These are phyloP conservation scores for Leucosticte australis DNA, from an alignment of 2,113 vertebrate species.

Conservation along the genomic window DNA sequence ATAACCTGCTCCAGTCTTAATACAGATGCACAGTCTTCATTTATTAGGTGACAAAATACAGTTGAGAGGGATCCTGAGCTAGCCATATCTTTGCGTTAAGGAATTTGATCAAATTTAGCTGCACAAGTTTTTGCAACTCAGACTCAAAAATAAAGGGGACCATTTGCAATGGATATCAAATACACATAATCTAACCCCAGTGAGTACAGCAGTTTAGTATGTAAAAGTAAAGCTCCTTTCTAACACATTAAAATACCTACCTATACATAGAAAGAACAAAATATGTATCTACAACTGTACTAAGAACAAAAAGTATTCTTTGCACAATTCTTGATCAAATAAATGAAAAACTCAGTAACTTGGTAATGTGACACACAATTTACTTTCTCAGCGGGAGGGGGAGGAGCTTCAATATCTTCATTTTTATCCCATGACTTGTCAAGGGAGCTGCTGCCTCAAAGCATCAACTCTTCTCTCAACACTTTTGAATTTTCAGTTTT, in stretches of 20 bases:
- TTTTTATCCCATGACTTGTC: neutral
- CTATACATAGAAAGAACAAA: neutral
- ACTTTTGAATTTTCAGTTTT: neutral
- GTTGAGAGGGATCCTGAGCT: neutral
- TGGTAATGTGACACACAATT: neutral
- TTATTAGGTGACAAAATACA: neutral
- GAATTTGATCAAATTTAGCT: neutral
- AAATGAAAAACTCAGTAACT: neutral
- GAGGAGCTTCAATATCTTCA: neutral
- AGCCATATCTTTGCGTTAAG: neutral
- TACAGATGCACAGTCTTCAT: neutral
- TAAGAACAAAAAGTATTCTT: neutral
- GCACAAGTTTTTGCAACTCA: neutral
- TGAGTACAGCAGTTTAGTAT: neutral
- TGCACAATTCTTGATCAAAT: neutral
- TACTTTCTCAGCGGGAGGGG: accelerated
- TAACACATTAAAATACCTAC: neutral
- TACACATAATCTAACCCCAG: neutral
- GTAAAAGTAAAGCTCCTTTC: neutral
- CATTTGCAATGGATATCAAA: neutral
- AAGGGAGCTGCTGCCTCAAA: neutral
- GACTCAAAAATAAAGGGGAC: neutral
- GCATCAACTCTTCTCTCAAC: neutral
- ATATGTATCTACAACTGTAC: neutral
- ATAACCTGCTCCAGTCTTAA: neutral